Base-by-base conservation (phyloP, 2,888 invertebrate species). In the Omphaloscelis lunosa region DNA sequence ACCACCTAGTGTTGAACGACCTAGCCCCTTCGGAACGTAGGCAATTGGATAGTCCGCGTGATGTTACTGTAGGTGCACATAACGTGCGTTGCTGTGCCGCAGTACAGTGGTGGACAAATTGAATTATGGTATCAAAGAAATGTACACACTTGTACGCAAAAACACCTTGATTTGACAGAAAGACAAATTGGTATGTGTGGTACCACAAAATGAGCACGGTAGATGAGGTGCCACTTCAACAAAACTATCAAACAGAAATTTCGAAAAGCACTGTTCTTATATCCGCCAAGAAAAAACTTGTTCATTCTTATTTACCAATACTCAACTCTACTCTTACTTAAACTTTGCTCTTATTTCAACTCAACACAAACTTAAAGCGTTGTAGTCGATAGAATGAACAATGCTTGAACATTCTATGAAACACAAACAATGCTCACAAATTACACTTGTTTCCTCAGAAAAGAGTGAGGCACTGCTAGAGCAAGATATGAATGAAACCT, bases 1-100 rank as follows among this genome's bases (percentile, higher is more conserved):
- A 79, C 83, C 73, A 73, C 71, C 82, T 87, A 88, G 86, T 79
- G 80, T 83, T 81, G 86, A 89, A 90, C 87, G 88, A 89, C 90
- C 87, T 89, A 86, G 87, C 88, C 88, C 89, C 80, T 84, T 85
- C 89, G 87, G 81, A 84, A 83, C 81, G 72, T 79, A 79, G 75
- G 75, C 81, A 71, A 77, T 65, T 83, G 81, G 79, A 80, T 72
- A 75, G 76, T 61, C 82, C 80, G 86, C 87, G 88, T 82, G 84
- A 73, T 65, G 79, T 79, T 78, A 68, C 65, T 71, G 82, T 69
- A 84, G 68, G 82, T 85, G 88, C 87, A 86, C 84, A 85, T 29
- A 48, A 58, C 56, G 69, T 82, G 83, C 23, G 82, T 83, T 67
- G 78, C 78, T 77, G 48, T 79, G 63, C 68, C 51, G 27, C 58